Evolutionary conservation across 2,888 invertebrate genomes (phyloP), one percentile per base, ranked within the genome.

Genomic region (Lathronympha strigana): DNA sequence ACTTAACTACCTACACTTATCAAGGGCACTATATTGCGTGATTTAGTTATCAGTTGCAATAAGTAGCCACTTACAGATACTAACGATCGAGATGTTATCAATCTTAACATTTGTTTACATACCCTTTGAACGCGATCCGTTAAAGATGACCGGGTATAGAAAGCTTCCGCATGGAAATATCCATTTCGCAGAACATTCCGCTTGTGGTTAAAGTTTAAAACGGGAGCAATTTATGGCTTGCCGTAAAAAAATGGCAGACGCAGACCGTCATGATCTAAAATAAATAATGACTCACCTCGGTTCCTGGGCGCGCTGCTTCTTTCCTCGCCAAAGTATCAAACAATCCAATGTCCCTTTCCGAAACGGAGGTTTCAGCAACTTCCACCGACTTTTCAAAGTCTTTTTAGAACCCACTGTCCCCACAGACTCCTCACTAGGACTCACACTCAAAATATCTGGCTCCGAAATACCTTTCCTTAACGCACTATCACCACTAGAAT

Each of bases 331-430:
- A 45, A 82, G 81, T 40, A 92, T 75, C 72, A 92, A 77, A 73
- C 89, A 90, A 73, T 90, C 90, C 69, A 92, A 88, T 36, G 89
- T 79, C 33, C 86, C 86, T 78, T 88, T 92, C 57, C 82, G 81
- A 71, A 90, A 87, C 0, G 84, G 83, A 8, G 86, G 86, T 70
- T 83, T 89, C 33, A 90, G 73, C 63, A 88, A 72, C 69, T 84
- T 90, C 88, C 87, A 90, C 66, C 84, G 80, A 69, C 86, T 92
- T 70, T 83, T 86, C 15, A 84, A 74, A 67, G 84, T 87, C 71
- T 84, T 89, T 54, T 79, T 72, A 21, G 80, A 74, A 55, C 78
- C 78, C 67, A 82, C 72, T 45, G 83, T 79, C 61, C 78, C 78
- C 67, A 82, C 72, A 40, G 83, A 79, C 61, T 77, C 76, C 38